A percentile compares a stretch with the other conserved stretches of the same genome.
phyloP scores from a whole-genome alignment of 2,113 vertebrate genomes.

The Pongo pygmaeus region DNA sequence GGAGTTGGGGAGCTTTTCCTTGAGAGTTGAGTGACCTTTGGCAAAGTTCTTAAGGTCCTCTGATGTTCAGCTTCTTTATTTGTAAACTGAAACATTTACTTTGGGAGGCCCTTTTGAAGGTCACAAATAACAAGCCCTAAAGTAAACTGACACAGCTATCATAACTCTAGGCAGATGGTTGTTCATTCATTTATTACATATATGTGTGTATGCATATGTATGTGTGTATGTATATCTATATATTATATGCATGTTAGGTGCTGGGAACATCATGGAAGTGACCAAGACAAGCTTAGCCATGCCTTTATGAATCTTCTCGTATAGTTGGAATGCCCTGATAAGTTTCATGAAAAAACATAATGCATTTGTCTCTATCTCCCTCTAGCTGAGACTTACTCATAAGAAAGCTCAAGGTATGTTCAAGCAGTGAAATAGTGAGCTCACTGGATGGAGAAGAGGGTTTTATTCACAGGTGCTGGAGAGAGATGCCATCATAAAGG shows the following conservation, averaged over 20 bases:
- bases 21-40: not conserved
- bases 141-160: not conserved
- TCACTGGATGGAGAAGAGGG: not conserved
- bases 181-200: not conserved
- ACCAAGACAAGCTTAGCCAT: not conserved
- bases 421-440: not conserved
- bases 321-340: not conserved
- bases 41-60: not conserved
- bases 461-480: not conserved
- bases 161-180: not conserved
- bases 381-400: not conserved
- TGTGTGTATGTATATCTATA: not conserved
- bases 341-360: not conserved
- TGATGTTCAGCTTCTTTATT: not conserved
- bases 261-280: not conserved
- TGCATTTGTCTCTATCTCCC: not conserved
- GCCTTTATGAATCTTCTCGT: too few species aligned
- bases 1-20: too few species aligned
- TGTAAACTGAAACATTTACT: not conserved
- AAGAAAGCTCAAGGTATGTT: not conserved
- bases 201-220: accelerated
- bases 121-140: not conserved
- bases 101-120: not conserved
- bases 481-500: not conserved
- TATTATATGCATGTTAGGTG: not conserved